Conservation (phyloP, 92 coral and sea anemone genomes). For the Anthopleura xanthogrammica region DNA sequence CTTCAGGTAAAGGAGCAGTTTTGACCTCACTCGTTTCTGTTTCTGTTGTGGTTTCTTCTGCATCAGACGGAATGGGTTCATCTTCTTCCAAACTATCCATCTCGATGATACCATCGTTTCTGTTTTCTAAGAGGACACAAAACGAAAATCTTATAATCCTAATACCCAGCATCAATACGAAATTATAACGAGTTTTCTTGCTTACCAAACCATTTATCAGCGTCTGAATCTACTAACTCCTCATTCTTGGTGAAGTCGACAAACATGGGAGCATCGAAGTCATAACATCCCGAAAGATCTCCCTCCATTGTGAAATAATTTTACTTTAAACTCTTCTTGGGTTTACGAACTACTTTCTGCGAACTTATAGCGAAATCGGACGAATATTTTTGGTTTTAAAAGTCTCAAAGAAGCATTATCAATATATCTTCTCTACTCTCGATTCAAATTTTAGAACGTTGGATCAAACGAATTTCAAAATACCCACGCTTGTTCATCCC, state of each 20-base stretch:
- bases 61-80: background rate
- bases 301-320: constrained; percentile 41
- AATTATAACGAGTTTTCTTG: background rate
- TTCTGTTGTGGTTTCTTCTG: background rate
- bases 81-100: constrained; percentile 54
- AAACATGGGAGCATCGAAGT: constrained; percentile 96
- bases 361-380: background rate
- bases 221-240: constrained; percentile 49
- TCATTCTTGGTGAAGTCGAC: constrained; percentile 59
- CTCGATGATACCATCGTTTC: constrained; percentile 70
- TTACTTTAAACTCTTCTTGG: constrained; percentile 7
- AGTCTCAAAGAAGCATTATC: constrained; percentile 3
- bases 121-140: constrained; percentile 43
- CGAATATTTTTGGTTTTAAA: background rate
- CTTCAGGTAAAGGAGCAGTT: background rate
- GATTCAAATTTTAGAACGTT: constrained; percentile 40
- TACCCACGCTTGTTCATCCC: constrained; percentile 37
- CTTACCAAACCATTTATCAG: constrained; percentile 97
- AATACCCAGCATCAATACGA: background rate
- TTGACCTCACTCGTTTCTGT: background rate
- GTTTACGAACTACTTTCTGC: background rate
- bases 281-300: constrained; percentile 59
- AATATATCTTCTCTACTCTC: background rate
- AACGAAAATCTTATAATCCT: background rate
- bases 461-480: constrained; percentile 44